Conservation (phyloP, 2,113 vertebrate genomes). For the Anguilla rostrata region DNA sequence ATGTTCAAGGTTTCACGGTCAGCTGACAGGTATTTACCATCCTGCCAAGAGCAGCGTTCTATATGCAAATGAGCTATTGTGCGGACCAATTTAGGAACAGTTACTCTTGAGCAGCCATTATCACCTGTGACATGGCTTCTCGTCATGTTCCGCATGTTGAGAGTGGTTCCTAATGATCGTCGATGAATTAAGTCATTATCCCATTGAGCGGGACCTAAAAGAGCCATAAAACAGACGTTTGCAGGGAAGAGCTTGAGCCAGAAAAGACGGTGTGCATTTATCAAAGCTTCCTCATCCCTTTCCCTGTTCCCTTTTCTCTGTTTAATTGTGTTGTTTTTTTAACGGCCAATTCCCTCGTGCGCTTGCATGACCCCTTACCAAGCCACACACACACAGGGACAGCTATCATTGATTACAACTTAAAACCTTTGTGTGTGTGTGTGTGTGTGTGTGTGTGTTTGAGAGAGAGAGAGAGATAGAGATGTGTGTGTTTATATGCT, state of each 20-base stretch:
- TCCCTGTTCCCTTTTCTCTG: not conserved
- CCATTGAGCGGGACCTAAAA: constrained; percentile 6
- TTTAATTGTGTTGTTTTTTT: not conserved
- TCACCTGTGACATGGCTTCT: not conserved
- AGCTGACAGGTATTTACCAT: not conserved
- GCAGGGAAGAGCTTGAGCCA: not conserved
- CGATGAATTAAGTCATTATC: constrained; percentile 18
- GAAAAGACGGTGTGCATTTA: not conserved
- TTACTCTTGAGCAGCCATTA: constrained; percentile 4
- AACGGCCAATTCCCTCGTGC: no score
- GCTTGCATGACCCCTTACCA: no score
- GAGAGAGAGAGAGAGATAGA: no score
- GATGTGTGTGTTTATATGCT: no score
- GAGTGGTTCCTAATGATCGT: not conserved
- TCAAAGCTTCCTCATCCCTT: not conserved
- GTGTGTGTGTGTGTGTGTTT: no score
- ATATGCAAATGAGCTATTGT: constrained; percentile 2
- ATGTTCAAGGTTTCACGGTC: not conserved
- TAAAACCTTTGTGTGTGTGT: no score
- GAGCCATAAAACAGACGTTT: not conserved
- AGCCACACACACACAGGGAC: no score
- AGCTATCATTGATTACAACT: no score
- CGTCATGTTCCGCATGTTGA: not conserved
- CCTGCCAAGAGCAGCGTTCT: not conserved
- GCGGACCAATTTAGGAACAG: not conserved